These are phyloP conservation scores for Orchestia grillus DNA, from an alignment of 1,140 invertebrate species.

Conservation along the genomic window DNA sequence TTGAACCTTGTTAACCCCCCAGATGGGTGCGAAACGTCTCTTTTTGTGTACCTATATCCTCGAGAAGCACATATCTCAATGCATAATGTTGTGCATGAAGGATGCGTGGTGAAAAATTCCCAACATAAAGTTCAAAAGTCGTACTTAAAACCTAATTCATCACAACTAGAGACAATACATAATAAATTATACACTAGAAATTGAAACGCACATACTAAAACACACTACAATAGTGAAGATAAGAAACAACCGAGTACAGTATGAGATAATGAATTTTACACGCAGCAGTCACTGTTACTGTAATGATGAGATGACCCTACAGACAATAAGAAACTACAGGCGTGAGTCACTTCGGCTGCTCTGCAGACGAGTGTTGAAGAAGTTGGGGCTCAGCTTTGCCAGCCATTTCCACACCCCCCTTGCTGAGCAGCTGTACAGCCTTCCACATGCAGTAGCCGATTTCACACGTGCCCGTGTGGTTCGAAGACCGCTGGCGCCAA, in stretches of 20 bases:
- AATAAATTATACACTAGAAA: not conserved
- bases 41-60: no score
- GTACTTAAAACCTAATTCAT: not conserved
- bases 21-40: no score
- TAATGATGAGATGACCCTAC: not conserved
- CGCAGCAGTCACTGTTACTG: not conserved
- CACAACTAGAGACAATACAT: not conserved
- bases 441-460: conserved; percentile 58
- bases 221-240: not conserved
- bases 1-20: no score
- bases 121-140: not conserved
- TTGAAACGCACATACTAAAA: not conserved
- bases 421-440: conserved; percentile 40
- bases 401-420: conserved; percentile 36
- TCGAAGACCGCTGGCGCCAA: conserved; percentile 39
- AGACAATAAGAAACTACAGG: not conserved
- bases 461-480: conserved; percentile 52
- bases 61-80: not conserved
- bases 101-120: not conserved
- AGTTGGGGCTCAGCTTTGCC: conserved; percentile 15
- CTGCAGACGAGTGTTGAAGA: not conserved
- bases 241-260: not conserved
- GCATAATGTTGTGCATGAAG: not conserved
- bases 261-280: not conserved
- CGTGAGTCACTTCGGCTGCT: not conserved